These are phyloP conservation scores for Hydrophis major DNA, from an alignment of 2,797 vertebrate species.

Conservation along the genomic window DNA sequence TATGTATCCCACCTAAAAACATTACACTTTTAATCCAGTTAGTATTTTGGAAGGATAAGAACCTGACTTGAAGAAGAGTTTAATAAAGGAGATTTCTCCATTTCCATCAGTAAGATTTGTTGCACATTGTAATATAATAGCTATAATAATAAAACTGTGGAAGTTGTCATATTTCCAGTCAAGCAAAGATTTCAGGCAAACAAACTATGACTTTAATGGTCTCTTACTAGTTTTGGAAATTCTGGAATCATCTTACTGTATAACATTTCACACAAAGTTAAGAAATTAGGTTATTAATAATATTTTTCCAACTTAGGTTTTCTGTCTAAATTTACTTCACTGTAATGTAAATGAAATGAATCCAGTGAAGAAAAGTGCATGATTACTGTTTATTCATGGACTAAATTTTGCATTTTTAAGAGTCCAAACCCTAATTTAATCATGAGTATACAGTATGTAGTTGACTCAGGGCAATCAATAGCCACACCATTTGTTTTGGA, in stretches of 20 bases:
- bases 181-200: neutral
- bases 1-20: neutral
- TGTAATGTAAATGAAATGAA: constrained; percentile 40
- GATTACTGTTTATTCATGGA: constrained; percentile 58
- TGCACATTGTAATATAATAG: neutral
- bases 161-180: neutral
- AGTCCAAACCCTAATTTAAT: constrained; percentile 68
- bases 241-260: constrained; percentile 40
- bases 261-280: constrained; percentile 34
- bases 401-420: constrained; percentile 67
- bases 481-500: constrained; percentile 70
- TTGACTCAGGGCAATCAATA: constrained; percentile 71
- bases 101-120: rapidly evolving
- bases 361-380: constrained; percentile 45
- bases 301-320: neutral
- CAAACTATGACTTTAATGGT: constrained; percentile 30
- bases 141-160: constrained; percentile 3
- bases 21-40: neutral
- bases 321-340: constrained; percentile 49
- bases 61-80: neutral
- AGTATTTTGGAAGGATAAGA: neutral
- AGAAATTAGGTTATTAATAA: constrained; percentile 50
- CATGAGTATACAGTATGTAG: constrained; percentile 43
- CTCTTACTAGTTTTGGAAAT: constrained; percentile 41
- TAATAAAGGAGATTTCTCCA: neutral